Percentiles rank a stretch among this genome's conserved stretches.
phyloP scores from a whole-genome alignment of 2,113 vertebrate species.

The Lanius collurio region DNA sequence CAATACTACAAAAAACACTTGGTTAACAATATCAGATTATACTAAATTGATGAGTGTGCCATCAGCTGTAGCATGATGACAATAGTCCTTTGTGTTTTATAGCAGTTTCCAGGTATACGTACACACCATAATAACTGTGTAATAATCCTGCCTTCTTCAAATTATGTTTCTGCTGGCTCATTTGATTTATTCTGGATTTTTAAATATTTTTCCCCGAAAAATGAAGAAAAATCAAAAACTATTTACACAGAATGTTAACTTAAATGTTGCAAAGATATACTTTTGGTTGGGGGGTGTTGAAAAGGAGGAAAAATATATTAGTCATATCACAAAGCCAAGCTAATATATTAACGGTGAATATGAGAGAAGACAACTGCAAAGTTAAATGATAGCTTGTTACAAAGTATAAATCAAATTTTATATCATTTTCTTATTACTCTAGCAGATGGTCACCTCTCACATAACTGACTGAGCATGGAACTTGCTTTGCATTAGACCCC shows the following conservation, averaged over 20 bases:
- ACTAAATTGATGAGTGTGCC: background rate
- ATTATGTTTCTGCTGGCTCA: background rate
- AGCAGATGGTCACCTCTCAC: background rate
- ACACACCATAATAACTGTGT: background rate
- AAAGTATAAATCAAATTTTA: background rate
- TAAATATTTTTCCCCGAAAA: accelerated
- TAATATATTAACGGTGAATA: background rate
- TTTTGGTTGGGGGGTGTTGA: accelerated
- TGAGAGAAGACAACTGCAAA: background rate
- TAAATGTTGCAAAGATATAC: background rate
- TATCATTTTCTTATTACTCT: background rate
- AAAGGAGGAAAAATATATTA: background rate
- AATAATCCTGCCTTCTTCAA: background rate
- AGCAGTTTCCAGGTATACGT: background rate
- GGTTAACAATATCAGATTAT: background rate
- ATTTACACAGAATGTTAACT: background rate
- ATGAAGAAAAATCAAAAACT: background rate
- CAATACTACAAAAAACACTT: background rate
- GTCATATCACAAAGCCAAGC: background rate
- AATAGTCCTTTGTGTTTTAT: background rate
- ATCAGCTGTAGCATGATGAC: background rate
- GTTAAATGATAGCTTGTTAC: background rate
- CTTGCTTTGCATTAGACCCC: background rate
- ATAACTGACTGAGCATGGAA: background rate
- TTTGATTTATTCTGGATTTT: background rate